Percentiles rank a stretch among this genome's conserved stretches.
phyloP scores from a whole-genome alignment of 1,140 invertebrate species.

The Aphis craccivora region DNA sequence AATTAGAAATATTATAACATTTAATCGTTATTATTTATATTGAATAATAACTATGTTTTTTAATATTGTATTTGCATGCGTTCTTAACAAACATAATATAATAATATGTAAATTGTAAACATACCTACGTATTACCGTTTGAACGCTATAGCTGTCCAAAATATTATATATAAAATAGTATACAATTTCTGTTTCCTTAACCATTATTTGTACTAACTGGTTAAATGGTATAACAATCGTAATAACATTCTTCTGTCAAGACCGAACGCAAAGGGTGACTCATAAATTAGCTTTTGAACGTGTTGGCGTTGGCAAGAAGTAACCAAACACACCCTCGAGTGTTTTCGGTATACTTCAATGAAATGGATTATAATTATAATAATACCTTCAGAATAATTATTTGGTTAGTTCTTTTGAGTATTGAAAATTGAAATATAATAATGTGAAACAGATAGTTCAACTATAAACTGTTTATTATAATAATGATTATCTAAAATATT shows the following conservation, averaged over 20 bases:
- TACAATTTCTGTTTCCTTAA: not conserved
- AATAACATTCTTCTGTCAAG: not conserved
- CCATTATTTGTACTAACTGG: not conserved
- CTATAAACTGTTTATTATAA: not conserved
- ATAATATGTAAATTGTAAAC: not conserved
- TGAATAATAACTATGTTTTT: not conserved
- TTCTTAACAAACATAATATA: not conserved
- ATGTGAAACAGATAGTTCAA: not conserved
- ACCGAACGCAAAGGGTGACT: not conserved
- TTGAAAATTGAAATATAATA: not conserved
- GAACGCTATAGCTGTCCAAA: no score
- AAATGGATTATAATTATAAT: not conserved
- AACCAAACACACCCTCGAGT: not conserved
- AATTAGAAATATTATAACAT: not conserved
- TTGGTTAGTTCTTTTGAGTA: not conserved
- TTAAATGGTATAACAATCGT: not conserved
- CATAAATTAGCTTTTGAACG: conserved; percentile 20
- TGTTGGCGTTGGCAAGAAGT: not conserved
- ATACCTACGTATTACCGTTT: not conserved
- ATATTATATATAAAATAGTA: not conserved
- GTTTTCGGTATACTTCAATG: not conserved
- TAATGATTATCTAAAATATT: no score
- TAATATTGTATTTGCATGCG: not conserved
- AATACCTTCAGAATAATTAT: not conserved
- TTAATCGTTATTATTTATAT: not conserved